Evolutionary conservation across 92 coral and sea anemone species (phyloP), one percentile per base, ranked within the genome.

Genomic region (Epizoanthus illoricatus): DNA sequence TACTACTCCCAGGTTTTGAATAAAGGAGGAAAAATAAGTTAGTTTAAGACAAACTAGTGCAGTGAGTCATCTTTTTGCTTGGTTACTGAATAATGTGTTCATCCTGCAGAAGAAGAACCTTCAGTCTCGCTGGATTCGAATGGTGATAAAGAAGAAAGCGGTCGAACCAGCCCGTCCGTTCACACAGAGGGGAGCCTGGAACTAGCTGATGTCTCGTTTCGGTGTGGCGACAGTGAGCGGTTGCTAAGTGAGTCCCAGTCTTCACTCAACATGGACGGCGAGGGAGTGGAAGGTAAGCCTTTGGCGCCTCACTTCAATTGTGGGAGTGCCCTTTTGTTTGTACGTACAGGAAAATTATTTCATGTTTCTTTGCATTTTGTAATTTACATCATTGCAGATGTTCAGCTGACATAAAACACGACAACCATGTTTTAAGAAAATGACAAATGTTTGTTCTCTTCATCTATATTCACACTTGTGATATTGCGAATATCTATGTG

Each of bases 121-220:
- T 59, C 71, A 0, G 15, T 52, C 4, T 45, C 49, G 72, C 82
- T 78, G 39, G 82, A 42, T n/a, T 45, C 28, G 43, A 58, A 5
- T 78, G 82, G 71, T 13, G 82, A 63, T 17, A 45, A 19, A 19
- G 23, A 64, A 21, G 54, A 20, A n/a, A 78, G 82, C 23, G 82
- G 41, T 5, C 80, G 13, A 20, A 12, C 80, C 40, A 74, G 65
- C 66, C 71, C 58, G 36, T 74, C 67, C n/a, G 65, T 10, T 12
- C 54, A 74, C 39, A 74, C 80, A 5, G 87, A 89, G 21, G 89
- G 89, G 57, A 87, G 91, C 81, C 73, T 90, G 81, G 97, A 90
- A 62, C 87, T 93, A 18, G 86, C 69, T 16, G 92, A 89, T 60
- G 87, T 92, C 56, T 33, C 90, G 42, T 80, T 80, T 83, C 91